Base-by-base conservation (phyloP, 2,113 vertebrate species). In the Anolis carolinensis region DNA sequence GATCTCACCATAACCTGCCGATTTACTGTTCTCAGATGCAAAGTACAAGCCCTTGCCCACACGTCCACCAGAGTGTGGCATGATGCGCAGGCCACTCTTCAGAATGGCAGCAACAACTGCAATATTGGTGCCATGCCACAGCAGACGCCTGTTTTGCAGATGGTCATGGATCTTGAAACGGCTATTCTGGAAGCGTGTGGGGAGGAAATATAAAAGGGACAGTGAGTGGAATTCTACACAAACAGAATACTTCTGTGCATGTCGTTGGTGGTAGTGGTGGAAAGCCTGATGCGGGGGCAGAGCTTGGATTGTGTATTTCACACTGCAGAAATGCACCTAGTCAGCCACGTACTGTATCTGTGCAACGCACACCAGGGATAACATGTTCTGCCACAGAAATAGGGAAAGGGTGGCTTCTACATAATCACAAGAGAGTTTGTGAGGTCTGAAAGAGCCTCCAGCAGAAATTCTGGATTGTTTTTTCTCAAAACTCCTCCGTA, bases 11-110 rank as follows among this genome's bases (percentile, higher is more conserved):
- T 98, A 99, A 87, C 77, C 0, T 0, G 97, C 97, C 23, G 98
- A 99, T 90, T 98, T 99, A 81, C 87, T 89, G 93, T 97, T 98
- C 96, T 99, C 98, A 0, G 97, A 99, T 52, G 98, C 97, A 0
- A 98, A 99, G 94, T 98, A 99, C 88, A 99, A 97, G 32, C 98
- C 98, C 20, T 91, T 92, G 87, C 98, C 98, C 20, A 98, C 97
- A 0, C 97, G 96, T 1, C 98, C 98, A 0, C 98, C 97, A 0
- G 98, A 98, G 87, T 98, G 98, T 0, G 98, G 98, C 98, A 98
- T 98, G 89, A 99, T 98, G 72, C 97, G 97, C 83, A 99, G 96
- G 5, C 98, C 98, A 0, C 96, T 98, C 94, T 97, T 98, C 87
- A 99, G 96, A 90, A 99, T 99, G 50, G 98, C 97, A 0, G 96